These are phyloP conservation scores for Florisuga fusca DNA, from an alignment of 2,797 vertebrate genomes.

Conservation along the genomic window DNA sequence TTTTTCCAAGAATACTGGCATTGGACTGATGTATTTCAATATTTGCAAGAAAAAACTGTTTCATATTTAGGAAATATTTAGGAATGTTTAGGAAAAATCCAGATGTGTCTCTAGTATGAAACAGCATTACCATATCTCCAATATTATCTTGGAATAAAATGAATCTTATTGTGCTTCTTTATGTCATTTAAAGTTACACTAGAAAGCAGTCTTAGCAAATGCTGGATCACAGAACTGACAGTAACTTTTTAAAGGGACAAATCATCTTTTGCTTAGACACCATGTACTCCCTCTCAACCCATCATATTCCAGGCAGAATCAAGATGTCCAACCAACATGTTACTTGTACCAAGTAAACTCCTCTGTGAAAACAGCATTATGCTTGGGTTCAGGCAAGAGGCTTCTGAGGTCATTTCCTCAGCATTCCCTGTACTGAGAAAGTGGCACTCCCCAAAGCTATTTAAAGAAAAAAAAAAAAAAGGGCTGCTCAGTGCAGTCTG, in stretches of 20 bases:
- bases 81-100: neutral
- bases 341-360: neutral
- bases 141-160: neutral
- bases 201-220: neutral
- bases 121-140: neutral
- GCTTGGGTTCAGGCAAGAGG: neutral
- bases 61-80: neutral
- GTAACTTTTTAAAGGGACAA: neutral
- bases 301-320: neutral
- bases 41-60: neutral
- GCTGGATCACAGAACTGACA: neutral
- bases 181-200: neutral
- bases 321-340: neutral
- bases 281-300: neutral
- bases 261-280: neutral
- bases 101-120: neutral
- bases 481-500: neutral
- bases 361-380: neutral
- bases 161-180: neutral
- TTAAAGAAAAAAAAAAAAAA: neutral
- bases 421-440: constrained; percentile 36
- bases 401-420: constrained; percentile 36
- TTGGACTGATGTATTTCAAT: neutral
- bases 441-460: constrained; percentile 18
- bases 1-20: neutral